Conservation (phyloP, 2,113 vertebrate species). For the Calypte anna region DNA sequence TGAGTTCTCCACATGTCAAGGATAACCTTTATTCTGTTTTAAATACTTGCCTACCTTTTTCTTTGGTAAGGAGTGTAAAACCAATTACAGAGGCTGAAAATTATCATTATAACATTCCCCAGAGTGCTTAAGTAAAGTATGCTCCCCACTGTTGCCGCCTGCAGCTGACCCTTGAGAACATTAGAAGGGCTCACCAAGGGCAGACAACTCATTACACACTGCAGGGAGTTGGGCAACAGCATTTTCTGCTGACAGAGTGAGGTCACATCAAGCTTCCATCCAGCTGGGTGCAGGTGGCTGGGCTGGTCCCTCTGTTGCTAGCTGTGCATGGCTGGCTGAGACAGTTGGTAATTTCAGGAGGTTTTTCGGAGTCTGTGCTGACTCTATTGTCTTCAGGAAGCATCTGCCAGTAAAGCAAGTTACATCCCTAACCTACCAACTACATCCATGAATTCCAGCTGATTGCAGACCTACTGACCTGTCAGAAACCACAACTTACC, state of each 20-base stretch:
- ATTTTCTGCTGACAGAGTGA: not conserved
- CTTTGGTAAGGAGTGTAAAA: not conserved
- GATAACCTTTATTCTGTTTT: not conserved
- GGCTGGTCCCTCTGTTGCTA: not conserved
- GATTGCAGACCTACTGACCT: not conserved
- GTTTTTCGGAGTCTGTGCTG: fast-evolving
- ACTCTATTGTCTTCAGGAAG: not conserved
- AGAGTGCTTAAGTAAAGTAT: not conserved
- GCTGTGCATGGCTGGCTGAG: not conserved
- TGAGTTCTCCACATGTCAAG: not conserved
- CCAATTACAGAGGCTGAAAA: not conserved
- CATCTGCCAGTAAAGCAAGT: not conserved
- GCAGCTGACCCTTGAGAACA: not conserved
- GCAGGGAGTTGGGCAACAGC: not conserved
- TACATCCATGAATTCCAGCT: not conserved
- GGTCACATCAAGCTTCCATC: not conserved
- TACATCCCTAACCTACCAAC: not conserved
- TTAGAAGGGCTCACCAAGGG: not conserved
- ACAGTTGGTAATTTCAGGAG: not conserved
- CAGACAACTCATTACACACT: not conserved
- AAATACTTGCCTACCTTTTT: not conserved
- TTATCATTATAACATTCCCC: not conserved
- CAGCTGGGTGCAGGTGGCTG: not conserved
- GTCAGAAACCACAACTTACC: not conserved
- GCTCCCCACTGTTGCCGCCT: not conserved